Evolutionary conservation across 2,888 invertebrate species (phyloP).

Genomic region (Resseliella maxima): DNA sequence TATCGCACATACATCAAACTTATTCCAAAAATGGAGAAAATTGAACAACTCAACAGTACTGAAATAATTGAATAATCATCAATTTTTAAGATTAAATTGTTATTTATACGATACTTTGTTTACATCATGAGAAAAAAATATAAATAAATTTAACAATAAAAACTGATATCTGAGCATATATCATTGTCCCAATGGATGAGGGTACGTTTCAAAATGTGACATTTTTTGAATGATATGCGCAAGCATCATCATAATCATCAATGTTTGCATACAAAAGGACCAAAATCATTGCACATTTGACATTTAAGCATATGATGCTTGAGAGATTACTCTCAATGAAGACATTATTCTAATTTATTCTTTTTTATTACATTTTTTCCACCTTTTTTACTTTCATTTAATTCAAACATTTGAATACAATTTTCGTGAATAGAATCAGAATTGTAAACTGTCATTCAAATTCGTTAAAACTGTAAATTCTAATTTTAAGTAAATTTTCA

Average conservation of each 20-base stretch:
- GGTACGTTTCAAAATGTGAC: too few species aligned
- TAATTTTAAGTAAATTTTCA: too few species aligned
- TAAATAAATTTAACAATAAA: too few species aligned
- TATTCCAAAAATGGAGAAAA: conserved; percentile 55
- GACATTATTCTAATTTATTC: not conserved
- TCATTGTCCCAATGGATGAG: too few species aligned
- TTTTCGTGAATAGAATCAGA: too few species aligned
- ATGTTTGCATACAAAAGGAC: not conserved
- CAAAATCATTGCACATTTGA: not conserved
- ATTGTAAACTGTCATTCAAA: too few species aligned
- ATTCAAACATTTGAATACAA: too few species aligned
- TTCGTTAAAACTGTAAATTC: too few species aligned
- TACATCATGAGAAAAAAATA: too few species aligned
- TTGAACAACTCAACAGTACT: not conserved
- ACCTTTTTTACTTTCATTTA: not conserved
- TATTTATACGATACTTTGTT: not conserved
- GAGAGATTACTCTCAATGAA: not conserved
- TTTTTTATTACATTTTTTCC: not conserved
- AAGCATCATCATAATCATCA: too few species aligned
- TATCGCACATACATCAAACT: conserved; percentile 58
- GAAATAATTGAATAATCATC: not conserved
- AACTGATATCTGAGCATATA: too few species aligned
- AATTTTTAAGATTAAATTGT: not conserved
- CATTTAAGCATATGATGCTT: not conserved
- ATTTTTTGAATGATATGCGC: too few species aligned